phyloP scores from a whole-genome alignment of 2,888 invertebrate genomes.

The Napeogenes sylphis region DNA sequence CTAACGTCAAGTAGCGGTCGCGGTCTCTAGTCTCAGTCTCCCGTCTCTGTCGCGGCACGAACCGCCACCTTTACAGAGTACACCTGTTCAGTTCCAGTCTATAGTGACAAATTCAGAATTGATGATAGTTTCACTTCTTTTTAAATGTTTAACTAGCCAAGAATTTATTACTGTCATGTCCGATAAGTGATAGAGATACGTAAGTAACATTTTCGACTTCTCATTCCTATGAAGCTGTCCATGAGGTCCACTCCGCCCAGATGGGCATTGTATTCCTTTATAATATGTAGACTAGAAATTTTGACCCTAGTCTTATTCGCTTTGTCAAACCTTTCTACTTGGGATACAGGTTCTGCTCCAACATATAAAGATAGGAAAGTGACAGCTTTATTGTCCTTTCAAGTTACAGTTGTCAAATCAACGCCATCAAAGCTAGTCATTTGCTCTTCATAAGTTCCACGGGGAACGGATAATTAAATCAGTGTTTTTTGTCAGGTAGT shows the following conservation, averaged over 20 bases:
- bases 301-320: slow-evolving; percentile 18
- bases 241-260: no score
- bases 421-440: slow-evolving; percentile 37
- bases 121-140: slow-evolving; percentile 33
- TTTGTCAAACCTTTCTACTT: slow-evolving; percentile 36
- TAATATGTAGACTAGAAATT: neutral
- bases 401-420: slow-evolving; percentile 38
- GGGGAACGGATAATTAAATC: slow-evolving; percentile 38
- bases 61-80: slow-evolving; percentile 33
- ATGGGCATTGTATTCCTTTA: no score
- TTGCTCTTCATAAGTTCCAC: slow-evolving; percentile 38
- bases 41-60: no score
- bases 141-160: slow-evolving; percentile 39
- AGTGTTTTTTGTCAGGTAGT: slow-evolving; percentile 38
- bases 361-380: slow-evolving; percentile 27
- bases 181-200: slow-evolving; percentile 33
- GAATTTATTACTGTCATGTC: slow-evolving; percentile 44
- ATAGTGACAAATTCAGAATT: slow-evolving; percentile 38
- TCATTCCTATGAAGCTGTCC: no score
- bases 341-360: slow-evolving; percentile 36
- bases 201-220: neutral
- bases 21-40: no score
- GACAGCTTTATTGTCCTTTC: slow-evolving; percentile 38
- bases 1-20: no score
- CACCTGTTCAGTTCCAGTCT: slow-evolving; percentile 42